phyloP scores from a whole-genome alignment of 2,797 vertebrate genomes.

The Megaceryle alcyon region DNA sequence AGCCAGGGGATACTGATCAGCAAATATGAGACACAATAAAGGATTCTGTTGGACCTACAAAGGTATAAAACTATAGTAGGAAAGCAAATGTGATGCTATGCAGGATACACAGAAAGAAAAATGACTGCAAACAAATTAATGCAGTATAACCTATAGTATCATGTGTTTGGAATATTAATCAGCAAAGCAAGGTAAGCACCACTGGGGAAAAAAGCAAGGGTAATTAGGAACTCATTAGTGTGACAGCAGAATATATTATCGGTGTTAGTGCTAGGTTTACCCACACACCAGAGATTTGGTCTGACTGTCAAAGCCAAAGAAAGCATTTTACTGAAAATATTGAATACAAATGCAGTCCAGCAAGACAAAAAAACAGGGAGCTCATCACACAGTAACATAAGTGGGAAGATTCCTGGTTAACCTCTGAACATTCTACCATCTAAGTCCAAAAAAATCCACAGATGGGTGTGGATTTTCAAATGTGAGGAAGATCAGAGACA shows the following conservation, averaged over 20 bases:
- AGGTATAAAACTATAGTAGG: background rate
- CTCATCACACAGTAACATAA: background rate
- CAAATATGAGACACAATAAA: background rate
- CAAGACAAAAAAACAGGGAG: background rate
- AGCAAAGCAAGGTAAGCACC: conserved; percentile 28
- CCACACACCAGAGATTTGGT: conserved; percentile 21
- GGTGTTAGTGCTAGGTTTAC: background rate
- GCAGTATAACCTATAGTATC: background rate
- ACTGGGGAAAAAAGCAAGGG: background rate
- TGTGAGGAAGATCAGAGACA: background rate
- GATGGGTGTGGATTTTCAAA: background rate
- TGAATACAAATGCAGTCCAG: background rate
- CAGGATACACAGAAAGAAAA: background rate
- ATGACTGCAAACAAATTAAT: conserved; percentile 10
- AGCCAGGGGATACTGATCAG: background rate
- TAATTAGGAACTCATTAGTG: conserved; percentile 60
- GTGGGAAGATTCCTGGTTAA: background rate
- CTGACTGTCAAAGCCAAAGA: conserved; percentile 10
- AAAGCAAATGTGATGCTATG: background rate
- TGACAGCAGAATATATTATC: conserved; percentile 58
- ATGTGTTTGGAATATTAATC: conserved; percentile 50
- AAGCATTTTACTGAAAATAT: background rate
- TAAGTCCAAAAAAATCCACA: background rate
- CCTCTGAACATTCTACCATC: background rate
- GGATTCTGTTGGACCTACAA: background rate